phyloP scores from a whole-genome alignment of 1,140 invertebrate species.

The Cyphomyrmex costatus region DNA sequence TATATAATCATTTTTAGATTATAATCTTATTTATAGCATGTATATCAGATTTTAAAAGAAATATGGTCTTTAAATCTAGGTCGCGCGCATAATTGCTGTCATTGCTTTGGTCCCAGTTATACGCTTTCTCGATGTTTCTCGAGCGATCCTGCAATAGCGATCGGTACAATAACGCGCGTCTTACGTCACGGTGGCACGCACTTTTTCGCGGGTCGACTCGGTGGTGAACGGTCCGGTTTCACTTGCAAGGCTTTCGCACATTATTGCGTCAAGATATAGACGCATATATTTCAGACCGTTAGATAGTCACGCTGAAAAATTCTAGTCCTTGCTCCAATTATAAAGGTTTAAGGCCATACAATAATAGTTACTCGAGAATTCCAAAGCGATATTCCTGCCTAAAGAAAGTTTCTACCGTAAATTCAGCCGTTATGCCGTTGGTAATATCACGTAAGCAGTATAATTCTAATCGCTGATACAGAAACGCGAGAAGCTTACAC shows the following conservation, averaged over 20 bases:
- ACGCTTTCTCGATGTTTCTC: constrained; percentile 36
- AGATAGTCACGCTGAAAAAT: constrained; percentile 32
- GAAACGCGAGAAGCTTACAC: constrained; percentile 66
- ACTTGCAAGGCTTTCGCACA: constrained; percentile 38
- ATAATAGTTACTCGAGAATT: not conserved
- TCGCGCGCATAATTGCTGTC: constrained; percentile 10
- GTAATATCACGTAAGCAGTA: constrained; percentile 12
- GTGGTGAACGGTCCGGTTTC: constrained; percentile 40
- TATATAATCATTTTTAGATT: constrained; percentile 23
- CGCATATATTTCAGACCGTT: constrained; percentile 39
- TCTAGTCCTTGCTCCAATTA: constrained; percentile 42
- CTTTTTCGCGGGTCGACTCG: constrained; percentile 49
- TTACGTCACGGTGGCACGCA: constrained; percentile 55
- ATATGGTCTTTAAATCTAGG: constrained; percentile 5
- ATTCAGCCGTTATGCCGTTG: not conserved
- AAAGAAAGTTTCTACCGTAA: constrained; percentile 3
- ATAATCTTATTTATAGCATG: constrained; percentile 8
- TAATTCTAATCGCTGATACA: constrained; percentile 59
- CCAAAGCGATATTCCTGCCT: not conserved
- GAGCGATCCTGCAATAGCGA: constrained; percentile 11
- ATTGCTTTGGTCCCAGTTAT: not conserved
- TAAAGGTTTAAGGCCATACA: constrained; percentile 34
- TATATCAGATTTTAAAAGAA: constrained; percentile 12
- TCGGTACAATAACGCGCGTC: constrained; percentile 28
- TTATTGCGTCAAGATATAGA: constrained; percentile 37